Percentiles rank a stretch among this genome's conserved stretches.
Conservation (phyloP, 2,113 vertebrate genomes). For the Leucoraja erinaceus region DNA sequence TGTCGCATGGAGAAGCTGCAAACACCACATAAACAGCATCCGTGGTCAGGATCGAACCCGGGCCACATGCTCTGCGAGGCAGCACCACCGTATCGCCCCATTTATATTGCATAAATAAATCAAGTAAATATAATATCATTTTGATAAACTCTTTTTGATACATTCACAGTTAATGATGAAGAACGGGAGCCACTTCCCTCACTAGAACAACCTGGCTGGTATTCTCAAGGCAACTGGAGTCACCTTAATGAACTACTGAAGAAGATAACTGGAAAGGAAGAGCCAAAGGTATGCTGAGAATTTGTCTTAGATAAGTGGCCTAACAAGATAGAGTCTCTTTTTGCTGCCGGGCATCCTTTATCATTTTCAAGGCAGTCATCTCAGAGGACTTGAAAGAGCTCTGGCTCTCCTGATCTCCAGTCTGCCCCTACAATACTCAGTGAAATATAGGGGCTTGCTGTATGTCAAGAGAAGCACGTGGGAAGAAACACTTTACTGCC, state of each 20-base stretch:
- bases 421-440: too few species aligned
- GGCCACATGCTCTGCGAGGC: too few species aligned
- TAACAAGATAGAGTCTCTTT: background rate
- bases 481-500: too few species aligned
- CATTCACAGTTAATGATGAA: slow-evolving; percentile 74
- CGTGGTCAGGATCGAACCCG: too few species aligned
- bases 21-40: too few species aligned
- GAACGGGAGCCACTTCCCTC: slow-evolving; percentile 73
- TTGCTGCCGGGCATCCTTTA: background rate
- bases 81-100: too few species aligned
- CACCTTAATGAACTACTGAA: slow-evolving; percentile 83
- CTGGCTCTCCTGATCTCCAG: too few species aligned
- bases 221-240: slow-evolving; percentile 85
- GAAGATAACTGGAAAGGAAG: slow-evolving; percentile 76
- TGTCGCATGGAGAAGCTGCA: too few species aligned
- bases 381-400: background rate
- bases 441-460: too few species aligned
- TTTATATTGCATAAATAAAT: too few species aligned
- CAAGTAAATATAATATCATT: background rate
- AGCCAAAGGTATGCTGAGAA: slow-evolving; percentile 76
- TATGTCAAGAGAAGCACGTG: too few species aligned
- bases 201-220: slow-evolving; percentile 88
- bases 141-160: background rate
- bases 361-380: background rate
- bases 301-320: background rate